Percentiles rank a stretch among this genome's conserved stretches.
phyloP scores from a whole-genome alignment of 2,797 vertebrate species.

The Liparis tanakae region DNA sequence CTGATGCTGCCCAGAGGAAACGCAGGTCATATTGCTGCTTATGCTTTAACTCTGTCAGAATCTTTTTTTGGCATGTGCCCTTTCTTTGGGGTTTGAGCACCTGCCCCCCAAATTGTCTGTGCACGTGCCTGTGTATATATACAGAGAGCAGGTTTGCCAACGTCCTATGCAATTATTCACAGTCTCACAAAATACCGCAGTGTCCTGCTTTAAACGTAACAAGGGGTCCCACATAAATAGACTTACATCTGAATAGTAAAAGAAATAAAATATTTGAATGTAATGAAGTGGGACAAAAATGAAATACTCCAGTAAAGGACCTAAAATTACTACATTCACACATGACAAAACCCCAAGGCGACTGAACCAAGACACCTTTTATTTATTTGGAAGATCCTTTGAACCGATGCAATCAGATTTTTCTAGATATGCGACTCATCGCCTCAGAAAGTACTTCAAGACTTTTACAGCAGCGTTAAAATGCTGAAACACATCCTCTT shows the following conservation, averaged over 20 bases:
- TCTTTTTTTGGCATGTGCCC: no score
- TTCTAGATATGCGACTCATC: conserved; percentile 15
- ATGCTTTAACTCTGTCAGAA: no score
- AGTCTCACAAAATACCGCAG: no score
- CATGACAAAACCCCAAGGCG: conserved; percentile 5
- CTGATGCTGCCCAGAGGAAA: no score
- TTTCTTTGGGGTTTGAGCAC: no score
- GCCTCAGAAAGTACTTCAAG: neutral
- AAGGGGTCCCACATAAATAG: neutral
- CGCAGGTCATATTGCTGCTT: no score
- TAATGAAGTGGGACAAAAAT: neutral
- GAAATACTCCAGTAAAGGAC: neutral
- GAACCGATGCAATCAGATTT: conserved; percentile 40
- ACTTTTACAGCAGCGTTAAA: conserved; percentile 16
- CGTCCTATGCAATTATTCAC: no score
- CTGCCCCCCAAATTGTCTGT: no score
- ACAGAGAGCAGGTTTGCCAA: no score
- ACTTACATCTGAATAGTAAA: neutral
- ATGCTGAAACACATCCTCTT: conserved; percentile 18
- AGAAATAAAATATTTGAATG: neutral
- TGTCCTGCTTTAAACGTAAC: neutral
- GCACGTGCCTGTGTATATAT: no score
- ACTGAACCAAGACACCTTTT: conserved; percentile 55
- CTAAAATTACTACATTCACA: neutral
- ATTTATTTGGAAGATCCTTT: conserved; percentile 53